Evolutionary conservation across 2,113 vertebrate species (phyloP).

Genomic region (Merops nubicus): DNA sequence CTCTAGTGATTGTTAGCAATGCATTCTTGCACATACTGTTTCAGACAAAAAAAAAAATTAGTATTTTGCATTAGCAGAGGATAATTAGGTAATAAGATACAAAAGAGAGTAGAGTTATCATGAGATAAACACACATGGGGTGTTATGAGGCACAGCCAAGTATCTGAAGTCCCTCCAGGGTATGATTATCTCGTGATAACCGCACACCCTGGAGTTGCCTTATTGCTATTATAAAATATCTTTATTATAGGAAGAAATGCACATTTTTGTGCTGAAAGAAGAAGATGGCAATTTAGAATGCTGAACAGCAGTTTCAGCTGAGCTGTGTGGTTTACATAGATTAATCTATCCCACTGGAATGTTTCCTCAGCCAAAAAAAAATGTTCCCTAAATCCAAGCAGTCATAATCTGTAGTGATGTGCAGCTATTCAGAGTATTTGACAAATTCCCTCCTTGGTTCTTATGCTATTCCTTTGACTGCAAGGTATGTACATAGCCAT

Average conservation of each 20-base stretch:
- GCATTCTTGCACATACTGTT: constrained; percentile 79
- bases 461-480: constrained; percentile 55
- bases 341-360: constrained; percentile 83
- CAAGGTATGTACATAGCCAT: not conserved
- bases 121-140: constrained; percentile 84
- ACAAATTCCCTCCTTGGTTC: constrained; percentile 73
- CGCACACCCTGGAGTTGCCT: constrained; percentile 83
- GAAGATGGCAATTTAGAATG: constrained; percentile 81
- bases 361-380: constrained; percentile 78
- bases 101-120: constrained; percentile 81
- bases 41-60: constrained; percentile 84
- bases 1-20: constrained; percentile 77
- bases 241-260: constrained; percentile 85
- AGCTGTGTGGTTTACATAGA: constrained; percentile 82
- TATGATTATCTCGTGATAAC: constrained; percentile 83
- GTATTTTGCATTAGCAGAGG: constrained; percentile 83
- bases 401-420: constrained; percentile 79
- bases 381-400: constrained; percentile 78
- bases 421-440: constrained; percentile 77
- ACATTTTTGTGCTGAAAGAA: constrained; percentile 83
- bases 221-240: constrained; percentile 88
- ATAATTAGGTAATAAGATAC: constrained; percentile 86
- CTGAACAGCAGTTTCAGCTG: constrained; percentile 77
- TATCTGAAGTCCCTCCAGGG: constrained; percentile 81
- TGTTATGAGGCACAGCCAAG: constrained; percentile 82